Conservation (phyloP, 2,797 vertebrate genomes). For the Typhlichthys eigenmanni region DNA sequence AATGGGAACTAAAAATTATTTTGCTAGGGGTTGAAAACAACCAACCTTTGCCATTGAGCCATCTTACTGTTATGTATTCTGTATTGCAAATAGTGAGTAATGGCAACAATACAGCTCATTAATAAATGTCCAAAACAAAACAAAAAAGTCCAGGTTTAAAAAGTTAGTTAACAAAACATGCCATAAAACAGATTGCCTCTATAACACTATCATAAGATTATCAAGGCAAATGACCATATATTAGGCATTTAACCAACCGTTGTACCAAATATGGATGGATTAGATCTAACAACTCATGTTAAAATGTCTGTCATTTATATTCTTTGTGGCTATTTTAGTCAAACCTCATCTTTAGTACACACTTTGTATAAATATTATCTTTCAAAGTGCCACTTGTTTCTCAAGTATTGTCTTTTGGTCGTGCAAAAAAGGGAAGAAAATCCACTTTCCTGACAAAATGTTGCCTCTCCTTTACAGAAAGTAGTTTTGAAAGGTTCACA, state of each 20-base stretch:
- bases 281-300: constrained; percentile 29
- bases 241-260: constrained; percentile 26
- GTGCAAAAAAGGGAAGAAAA: constrained; percentile 48
- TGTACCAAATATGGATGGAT: constrained; percentile 16
- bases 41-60: constrained; percentile 30
- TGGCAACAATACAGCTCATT: constrained; percentile 37
- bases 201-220: constrained; percentile 30
- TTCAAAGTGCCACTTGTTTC: constrained; percentile 58
- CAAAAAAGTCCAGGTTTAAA: constrained; percentile 13
- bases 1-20: constrained; percentile 30
- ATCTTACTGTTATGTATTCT: constrained; percentile 27
- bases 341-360: constrained; percentile 29
- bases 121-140: constrained; percentile 22
- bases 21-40: constrained; percentile 35
- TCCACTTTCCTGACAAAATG: constrained; percentile 47
- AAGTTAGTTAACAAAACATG: constrained; percentile 32
- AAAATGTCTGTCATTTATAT: constrained; percentile 37
- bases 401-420: constrained; percentile 55
- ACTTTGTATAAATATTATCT: constrained; percentile 41
- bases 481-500: constrained; percentile 56
- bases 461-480: constrained; percentile 46
- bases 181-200: constrained; percentile 20
- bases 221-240: constrained; percentile 36
- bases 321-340: constrained; percentile 42
- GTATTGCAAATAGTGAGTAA: constrained; percentile 59